phyloP scores from a whole-genome alignment of 2,888 invertebrate genomes.

The Cybosia mesomella region DNA sequence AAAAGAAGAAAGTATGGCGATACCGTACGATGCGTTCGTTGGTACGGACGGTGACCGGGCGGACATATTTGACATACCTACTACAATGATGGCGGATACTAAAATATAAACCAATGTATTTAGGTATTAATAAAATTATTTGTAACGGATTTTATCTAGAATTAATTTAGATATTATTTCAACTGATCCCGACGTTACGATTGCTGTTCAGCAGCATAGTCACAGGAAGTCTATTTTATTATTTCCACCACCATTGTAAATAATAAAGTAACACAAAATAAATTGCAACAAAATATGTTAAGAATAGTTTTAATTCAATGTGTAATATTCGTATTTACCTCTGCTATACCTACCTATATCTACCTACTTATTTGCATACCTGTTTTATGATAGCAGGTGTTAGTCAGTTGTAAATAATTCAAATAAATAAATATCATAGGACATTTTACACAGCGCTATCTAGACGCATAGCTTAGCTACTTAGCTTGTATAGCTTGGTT shows the following conservation, averaged over 20 bases:
- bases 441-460: too few relatives aligned
- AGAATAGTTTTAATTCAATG: too few relatives aligned
- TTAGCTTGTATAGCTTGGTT: too few relatives aligned
- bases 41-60: slow-evolving; percentile 51
- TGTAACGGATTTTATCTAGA: background rate
- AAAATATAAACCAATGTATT: slow-evolving; percentile 25
- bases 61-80: slow-evolving; percentile 59
- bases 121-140: background rate
- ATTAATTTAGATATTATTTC: background rate
- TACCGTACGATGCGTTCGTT: slow-evolving; percentile 56
- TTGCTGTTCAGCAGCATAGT: too few relatives aligned
- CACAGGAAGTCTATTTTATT: too few relatives aligned
- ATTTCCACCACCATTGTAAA: background rate
- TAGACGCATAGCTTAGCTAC: too few relatives aligned
- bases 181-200: background rate
- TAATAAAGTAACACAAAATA: background rate
- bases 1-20: slow-evolving; percentile 70
- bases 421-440: too few relatives aligned
- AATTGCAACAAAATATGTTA: background rate
- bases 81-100: slow-evolving; percentile 58
- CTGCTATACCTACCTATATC: too few relatives aligned
- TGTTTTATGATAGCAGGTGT: too few relatives aligned
- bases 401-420: background rate
- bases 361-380: too few relatives aligned
- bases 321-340: too few relatives aligned